Evolutionary conservation across 2,888 invertebrate genomes (phyloP), one percentile per base, ranked within the genome.

Genomic region (Clusia tigrina): DNA sequence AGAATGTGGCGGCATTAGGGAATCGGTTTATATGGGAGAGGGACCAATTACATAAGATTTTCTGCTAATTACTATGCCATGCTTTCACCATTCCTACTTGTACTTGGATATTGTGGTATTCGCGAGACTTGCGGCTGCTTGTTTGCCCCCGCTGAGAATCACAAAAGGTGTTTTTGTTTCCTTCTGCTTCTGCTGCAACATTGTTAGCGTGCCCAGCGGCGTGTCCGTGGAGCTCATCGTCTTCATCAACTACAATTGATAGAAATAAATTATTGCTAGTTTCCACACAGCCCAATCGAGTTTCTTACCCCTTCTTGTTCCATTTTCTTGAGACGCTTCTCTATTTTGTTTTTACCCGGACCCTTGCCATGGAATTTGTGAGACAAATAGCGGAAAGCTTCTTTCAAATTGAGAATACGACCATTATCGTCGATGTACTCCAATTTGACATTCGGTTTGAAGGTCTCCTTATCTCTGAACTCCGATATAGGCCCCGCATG

Each of bases 361-460:
- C 97, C 97, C 86, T 99, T 98, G 58, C 99, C 99, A 85, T 99
- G 99, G 86, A 99, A 99, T 85, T 98, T 96, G 84, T 98, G 98
- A 23, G 96, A 96, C 60, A 98, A 87, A 86, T 96, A 95, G 70
- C 94, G 88, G 85, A 98, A 98, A 54, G 99, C 98, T 86, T 99
- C 98, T 85, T 99, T 99, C 62, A 93, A 91, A 76, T 92, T 93
- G 65, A 99, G 88, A 73, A 93, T 88, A 61, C 95, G 91, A 0
- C 99, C 99, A 78, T 94, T 93, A 80, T 98, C 97, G 85, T 99
- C 98, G 69, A 96, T 95, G 83, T 99, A 99, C 81, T 98, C 96
- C 74, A 98, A 86, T 84, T 96, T 96, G 42, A 98, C 92, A 82
- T 93, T 94, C 1, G 98, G 98, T 78, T 94, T 92, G 84, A 96